Base-by-base conservation (phyloP, 2,797 vertebrate genomes). In the Anguilla obscura region DNA sequence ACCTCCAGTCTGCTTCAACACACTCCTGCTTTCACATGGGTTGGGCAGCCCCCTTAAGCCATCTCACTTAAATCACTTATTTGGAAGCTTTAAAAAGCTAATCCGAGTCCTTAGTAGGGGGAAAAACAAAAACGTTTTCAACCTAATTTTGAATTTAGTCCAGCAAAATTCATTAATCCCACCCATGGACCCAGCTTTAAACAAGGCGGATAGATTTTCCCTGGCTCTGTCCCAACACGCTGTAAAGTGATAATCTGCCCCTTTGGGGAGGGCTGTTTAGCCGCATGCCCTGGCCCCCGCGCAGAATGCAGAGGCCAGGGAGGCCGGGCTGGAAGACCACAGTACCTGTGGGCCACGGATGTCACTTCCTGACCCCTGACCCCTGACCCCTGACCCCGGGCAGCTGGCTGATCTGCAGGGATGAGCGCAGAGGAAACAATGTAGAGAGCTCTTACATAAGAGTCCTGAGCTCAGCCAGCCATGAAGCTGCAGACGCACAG, bases 361-460 rank as follows among this genome's bases (percentile, higher is more conserved):
- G 71, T 21, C 8, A 40, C 18, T 74, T 30, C 69, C 69, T 74
- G 69, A 74, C 69, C 27, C 18, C 69, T 40, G 36, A 36, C 48
- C 48, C 48, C 48, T 50, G 48, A 52, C 50, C 50, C 33, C 71
- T 76, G 71, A 76, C 71, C 33, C 24, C 71, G 30, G 71, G 71
- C 71, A 40, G 30, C 71, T 76, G 71, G 71, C 33, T 36, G 71
- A 76, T 4, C 71, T 76, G 71, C 3, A n/a, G 33, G 71, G 71
- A 76, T 87, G 86, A 27, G 60, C 36, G 30, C 24, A 45, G 27
- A 4, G 82, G 82, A 52, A 52, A 18, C 74, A 24, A 21, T 30
- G 74, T 40, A 50, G 36, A 2, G 54, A 40, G 36, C n/a, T 50
- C 36, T 87, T 87, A 87, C 83, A 36, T 87, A 87, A 87, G 54